Percentiles rank a stretch among this genome's conserved stretches.
Evolutionary conservation across 2,888 invertebrate species (phyloP).

Genomic region (Horisme vitalbata): DNA sequence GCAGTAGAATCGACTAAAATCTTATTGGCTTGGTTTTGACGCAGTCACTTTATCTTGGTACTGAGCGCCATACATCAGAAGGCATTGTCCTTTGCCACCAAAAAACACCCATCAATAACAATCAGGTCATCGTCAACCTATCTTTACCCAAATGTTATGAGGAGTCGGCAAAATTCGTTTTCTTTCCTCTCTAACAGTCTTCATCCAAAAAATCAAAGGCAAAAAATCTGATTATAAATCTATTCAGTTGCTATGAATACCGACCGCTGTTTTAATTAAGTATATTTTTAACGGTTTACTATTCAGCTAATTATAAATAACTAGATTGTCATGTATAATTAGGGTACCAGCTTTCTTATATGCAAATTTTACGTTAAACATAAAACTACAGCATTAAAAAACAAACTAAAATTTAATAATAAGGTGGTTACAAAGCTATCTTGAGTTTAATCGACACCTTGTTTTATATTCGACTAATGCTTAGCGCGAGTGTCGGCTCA

Average conservation of each 20-base stretch:
- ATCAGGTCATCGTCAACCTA: no score
- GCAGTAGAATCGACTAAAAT: no score
- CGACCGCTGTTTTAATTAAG: slow-evolving; percentile 14
- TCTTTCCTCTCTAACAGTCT: no score
- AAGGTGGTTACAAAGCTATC: slow-evolving; percentile 67
- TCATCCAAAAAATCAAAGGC: no score
- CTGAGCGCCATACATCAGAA: no score
- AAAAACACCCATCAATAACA: no score
- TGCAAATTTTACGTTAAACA: slow-evolving; percentile 43
- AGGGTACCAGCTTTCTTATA: slow-evolving; percentile 37
- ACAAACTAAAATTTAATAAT: slow-evolving; percentile 68
- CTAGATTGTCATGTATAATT: slow-evolving; percentile 26
- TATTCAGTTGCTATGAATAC: slow-evolving; percentile 16
- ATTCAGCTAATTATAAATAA: slow-evolving; percentile 22
- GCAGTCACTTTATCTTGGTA: no score
- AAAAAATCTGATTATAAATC: slow-evolving; percentile 2
- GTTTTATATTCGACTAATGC: slow-evolving; percentile 71
- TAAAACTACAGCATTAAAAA: slow-evolving; percentile 50
- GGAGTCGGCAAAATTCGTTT: no score
- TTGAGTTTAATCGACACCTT: slow-evolving; percentile 71
- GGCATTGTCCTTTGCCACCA: no score
- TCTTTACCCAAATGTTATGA: no score
- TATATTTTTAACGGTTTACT: slow-evolving; percentile 19
- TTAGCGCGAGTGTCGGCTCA: slow-evolving; percentile 46
- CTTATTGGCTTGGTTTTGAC: no score